A percentile compares a stretch with the other conserved stretches of the same genome.
Conservation (phyloP, 2,888 invertebrate genomes). For the Hololepta plana region DNA sequence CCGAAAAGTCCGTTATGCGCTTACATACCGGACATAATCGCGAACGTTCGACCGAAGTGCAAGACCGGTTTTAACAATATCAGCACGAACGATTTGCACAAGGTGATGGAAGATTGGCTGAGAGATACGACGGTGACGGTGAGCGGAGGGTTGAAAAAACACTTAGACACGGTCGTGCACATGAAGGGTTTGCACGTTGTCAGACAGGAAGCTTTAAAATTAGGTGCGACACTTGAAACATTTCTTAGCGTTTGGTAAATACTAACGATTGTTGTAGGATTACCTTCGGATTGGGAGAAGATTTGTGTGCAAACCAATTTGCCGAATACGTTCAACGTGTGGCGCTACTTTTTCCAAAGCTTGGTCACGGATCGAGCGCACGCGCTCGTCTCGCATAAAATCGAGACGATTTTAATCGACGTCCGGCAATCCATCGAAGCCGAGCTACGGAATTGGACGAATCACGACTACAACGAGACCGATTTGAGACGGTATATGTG, state of each 20-base stretch:
- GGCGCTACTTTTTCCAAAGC: slow-evolving; percentile 55
- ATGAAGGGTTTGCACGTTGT: slow-evolving; percentile 56
- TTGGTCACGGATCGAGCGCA: slow-evolving; percentile 50
- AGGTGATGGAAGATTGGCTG: slow-evolving; percentile 42
- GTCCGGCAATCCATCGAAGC: no score
- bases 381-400: slow-evolving; percentile 38
- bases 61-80: no score
- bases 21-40: slow-evolving; percentile 25
- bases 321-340: slow-evolving; percentile 40
- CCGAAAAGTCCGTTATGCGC: slow-evolving; percentile 18
- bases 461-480: slow-evolving; percentile 37
- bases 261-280: slow-evolving; percentile 24
- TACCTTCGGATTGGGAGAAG: slow-evolving; percentile 41
- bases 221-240: slow-evolving; percentile 29
- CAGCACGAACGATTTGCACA: slow-evolving; percentile 25
- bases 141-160: slow-evolving; percentile 36
- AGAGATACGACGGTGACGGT: slow-evolving; percentile 37
- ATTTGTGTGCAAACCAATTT: slow-evolving; percentile 43
- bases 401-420: no score
- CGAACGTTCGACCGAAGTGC: slow-evolving; percentile 4
- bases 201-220: slow-evolving; percentile 46
- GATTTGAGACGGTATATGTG: slow-evolving; percentile 57
- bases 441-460: slow-evolving; percentile 18
- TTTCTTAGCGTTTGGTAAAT: not conserved
- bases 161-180: slow-evolving; percentile 44